These are phyloP conservation scores for Zelleria hepariella DNA, from an alignment of 2,888 invertebrate species.

Conservation along the genomic window DNA sequence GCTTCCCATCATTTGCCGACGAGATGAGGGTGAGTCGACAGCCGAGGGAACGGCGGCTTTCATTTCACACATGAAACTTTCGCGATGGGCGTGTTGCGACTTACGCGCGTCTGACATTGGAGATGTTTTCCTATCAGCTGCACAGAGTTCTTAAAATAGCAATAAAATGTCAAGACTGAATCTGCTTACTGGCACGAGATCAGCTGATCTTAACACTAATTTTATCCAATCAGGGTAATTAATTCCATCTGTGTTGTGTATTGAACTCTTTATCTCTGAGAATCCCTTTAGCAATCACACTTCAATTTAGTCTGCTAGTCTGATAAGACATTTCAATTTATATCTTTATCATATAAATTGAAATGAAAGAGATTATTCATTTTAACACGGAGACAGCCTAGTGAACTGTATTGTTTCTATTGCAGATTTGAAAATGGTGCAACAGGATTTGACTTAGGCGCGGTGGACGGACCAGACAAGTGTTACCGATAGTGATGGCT, in stretches of 20 bases:
- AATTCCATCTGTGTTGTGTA: constrained; percentile 14
- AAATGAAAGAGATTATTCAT: background rate
- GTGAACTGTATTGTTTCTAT: constrained; percentile 33
- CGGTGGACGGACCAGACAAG: constrained; percentile 24
- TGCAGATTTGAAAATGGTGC: constrained; percentile 71
- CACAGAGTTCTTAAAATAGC: constrained; percentile 66
- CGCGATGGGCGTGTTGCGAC: constrained; percentile 11
- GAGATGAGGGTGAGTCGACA: constrained; percentile 59
- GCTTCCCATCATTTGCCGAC: constrained; percentile 66
- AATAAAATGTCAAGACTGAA: constrained; percentile 62
- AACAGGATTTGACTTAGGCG: constrained; percentile 70
- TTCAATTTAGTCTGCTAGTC: constrained; percentile 26
- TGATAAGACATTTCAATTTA: constrained; percentile 33
- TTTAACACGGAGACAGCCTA: constrained; percentile 14
- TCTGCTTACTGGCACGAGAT: constrained; percentile 59
- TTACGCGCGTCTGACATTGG: constrained; percentile 54
- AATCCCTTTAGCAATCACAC: constrained; percentile 21
- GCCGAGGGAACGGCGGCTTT: background rate
- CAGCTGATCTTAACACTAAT: constrained; percentile 65
- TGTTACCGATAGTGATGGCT: constrained; percentile 30
- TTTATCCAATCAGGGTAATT: constrained; percentile 59
- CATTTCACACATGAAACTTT: constrained; percentile 12
- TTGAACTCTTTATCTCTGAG: background rate
- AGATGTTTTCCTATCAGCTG: constrained; percentile 55
- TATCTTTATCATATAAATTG: constrained; percentile 23